Base-by-base conservation (phyloP, 2,797 vertebrate genomes). In the Acrossocheilus wenchowensis region DNA sequence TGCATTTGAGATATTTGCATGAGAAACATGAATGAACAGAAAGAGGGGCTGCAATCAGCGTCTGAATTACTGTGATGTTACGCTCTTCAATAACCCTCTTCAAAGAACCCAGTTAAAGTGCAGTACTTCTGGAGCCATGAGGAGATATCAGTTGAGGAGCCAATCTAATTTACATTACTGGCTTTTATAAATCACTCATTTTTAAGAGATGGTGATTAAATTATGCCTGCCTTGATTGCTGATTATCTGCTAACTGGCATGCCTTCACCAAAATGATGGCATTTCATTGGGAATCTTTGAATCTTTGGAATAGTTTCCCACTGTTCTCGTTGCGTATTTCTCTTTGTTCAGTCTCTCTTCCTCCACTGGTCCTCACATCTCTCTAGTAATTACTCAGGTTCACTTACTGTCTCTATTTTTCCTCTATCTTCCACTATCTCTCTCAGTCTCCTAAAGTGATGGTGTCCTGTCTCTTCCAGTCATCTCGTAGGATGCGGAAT, bases 301-400 rank as follows among this genome's bases (percentile, higher is more conserved):
- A 82, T 85, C 87, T 62, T 72, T 84, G 83, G 81, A 89, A 88
- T 89, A 75, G 80, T 87, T 77, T 75, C 78, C 80, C 64, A 83
- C 69, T 82, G 73, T 81, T 78, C 78, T 81, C 78, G 26, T 43
- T 23, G 81, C 69, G 21, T 78, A 62, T 73, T 57, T 86, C 21
- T 52, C 66, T 68, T 85, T 89, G 87, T 34, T 77, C 36, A 10
- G 69, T 77, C 66, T 64, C 41, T 82, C 30, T 71, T 78, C 71
- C 69, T 50, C 62, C 14, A 43, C 73, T 82, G 30, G 57, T 83
- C 69, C 84, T 80, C 80, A 62, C 17, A 45, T 78, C 41, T 64
- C 71, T 78, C 9, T 52, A 48, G 34, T 57, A 34, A 57, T 79
- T 62, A 78, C 69, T 87, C 64, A 41, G 36, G n/a, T 74, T 84